Base-by-base conservation (phyloP, 1,140 invertebrate genomes). In the Teleogryllus occipitalis region DNA sequence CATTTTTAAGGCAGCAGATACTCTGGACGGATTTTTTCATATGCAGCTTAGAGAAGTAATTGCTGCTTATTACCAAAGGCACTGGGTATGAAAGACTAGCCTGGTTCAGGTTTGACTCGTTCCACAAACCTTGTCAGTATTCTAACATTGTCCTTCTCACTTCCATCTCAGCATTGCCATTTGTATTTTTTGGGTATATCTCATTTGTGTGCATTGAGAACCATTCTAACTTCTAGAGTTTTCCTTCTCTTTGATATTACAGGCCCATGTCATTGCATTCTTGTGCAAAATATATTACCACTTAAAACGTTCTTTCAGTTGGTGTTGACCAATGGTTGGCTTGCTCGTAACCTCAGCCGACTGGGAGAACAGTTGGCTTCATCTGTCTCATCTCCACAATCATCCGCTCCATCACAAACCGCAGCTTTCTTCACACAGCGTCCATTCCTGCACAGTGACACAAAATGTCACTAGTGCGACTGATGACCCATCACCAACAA, bases 381-480 rank as follows among this genome's bases (percentile, higher is more conserved):
- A 84, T 90, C 89, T 22, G 85, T 86, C 48, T 84, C 85, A 84
- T 90, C 90, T n/a, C 86, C 87, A 84, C 90, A 90, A 79, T 90
- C 88, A 81, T 88, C 85, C 79, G 87, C 85, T 82, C 87, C 88
- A 82, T 90, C 88, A 82, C 90, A 90, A 74, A 86, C 82, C 85
- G 89, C 88, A 8, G 86, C 80, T 75, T 82, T 49, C 8, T 88
- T 87, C 75, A 90, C 87, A 82, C 90, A 90, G 76, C 85, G 83
- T 15, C 87, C 87, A 82, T 89, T 90, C 47, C 84, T 84, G 83
- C 89, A 90, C 72, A 82, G 54, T 65, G 54, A 65, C 54, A 65
- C 54, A 65, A 65, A 65, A 65, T 65, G 54, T 65, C 54, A 65
- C 54, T 65, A 65, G 54, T 65, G 54, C 18, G 27, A 39, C 27